Evolutionary conservation across 2,888 invertebrate species (phyloP), one percentile per base, ranked within the genome.

Genomic region (Arge pagana): DNA sequence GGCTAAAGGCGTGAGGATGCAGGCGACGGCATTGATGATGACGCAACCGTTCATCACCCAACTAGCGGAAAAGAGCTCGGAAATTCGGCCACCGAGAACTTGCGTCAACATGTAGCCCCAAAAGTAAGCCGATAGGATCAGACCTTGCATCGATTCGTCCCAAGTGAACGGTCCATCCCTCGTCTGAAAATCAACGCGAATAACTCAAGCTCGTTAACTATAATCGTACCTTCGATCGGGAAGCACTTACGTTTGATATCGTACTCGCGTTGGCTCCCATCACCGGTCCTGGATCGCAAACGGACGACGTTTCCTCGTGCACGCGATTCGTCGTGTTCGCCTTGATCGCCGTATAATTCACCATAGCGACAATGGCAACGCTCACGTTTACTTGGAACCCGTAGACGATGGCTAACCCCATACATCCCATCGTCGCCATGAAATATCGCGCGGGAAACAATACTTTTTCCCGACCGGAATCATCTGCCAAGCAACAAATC

Each of bases 11-110:
- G 90, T 88, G n/a, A 93, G 74, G 5, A 93, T 68, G 0, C 92
- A 90, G 68, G 89, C 86, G 5, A 88, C 66, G 3, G 89, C 85
- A 70, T 92, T 92, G 60, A 91, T 83, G 30, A 84, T 77, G 7
- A 92, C 88, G 1, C 90, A 87, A 70, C 85, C 85, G 67, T 88
- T 86, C 87, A 92, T 91, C 62, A 94, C 86, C 88, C 90, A 91
- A 79, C 92, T 93, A 2, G 93, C 94, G 8, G 94, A 93, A 68
- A 88, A 84, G 48, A 85, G 76, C 74, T 92, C 93, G 0, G 94
- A 89, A 53, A 93, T 77, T 48, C 87, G 82, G 2, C 89, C 93
- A 33, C 91, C 87, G 62, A 78, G 74, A 50, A 90, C 74, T 75
- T 93, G 88, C 0, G 91, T 89, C 1, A 91, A 76, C 52, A 93